Evolutionary conservation across 37 sponge, comb jelly and placozoan species (phyloP).

Genomic region (Spongia lamella): DNA sequence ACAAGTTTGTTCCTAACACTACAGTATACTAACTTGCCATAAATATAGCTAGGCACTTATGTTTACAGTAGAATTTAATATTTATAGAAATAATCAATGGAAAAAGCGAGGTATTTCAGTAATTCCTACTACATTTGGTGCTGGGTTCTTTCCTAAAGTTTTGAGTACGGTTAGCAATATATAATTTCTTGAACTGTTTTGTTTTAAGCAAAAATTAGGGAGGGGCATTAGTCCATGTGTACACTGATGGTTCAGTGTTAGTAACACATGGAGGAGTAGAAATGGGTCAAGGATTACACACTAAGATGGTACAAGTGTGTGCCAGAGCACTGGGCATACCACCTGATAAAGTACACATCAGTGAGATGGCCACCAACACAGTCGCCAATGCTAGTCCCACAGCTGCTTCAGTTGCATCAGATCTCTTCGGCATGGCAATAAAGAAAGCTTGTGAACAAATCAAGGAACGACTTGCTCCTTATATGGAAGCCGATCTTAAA

Average conservation of each 20-base stretch:
- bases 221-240: conserved; percentile 19
- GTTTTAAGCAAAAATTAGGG: no score
- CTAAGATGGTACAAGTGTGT: conserved; percentile 45
- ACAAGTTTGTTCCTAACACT: conserved; percentile 41
- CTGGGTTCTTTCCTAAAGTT: conserved; percentile 54
- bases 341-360: not conserved
- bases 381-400: conserved; percentile 43
- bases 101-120: conserved; percentile 77
- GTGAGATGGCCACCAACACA: conserved; percentile 24
- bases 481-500: conserved; percentile 12
- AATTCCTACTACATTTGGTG: conserved; percentile 78
- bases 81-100: conserved; percentile 56
- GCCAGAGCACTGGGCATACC: conserved; percentile 20
- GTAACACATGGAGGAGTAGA: conserved; percentile 48
- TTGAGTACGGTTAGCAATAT: conserved; percentile 52
- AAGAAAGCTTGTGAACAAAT: conserved; percentile 56
- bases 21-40: no score
- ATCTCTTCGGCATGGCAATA: conserved; percentile 38
- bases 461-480: conserved; percentile 29
- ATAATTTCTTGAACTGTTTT: no score
- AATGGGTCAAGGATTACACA: conserved; percentile 62
- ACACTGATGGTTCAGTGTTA: conserved; percentile 48
- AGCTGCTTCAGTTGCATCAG: conserved; percentile 27
- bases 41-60: no score
- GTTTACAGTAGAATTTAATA: no score